Conservation (phyloP, 1,140 invertebrate genomes). For the Lanistes nyassanus region DNA sequence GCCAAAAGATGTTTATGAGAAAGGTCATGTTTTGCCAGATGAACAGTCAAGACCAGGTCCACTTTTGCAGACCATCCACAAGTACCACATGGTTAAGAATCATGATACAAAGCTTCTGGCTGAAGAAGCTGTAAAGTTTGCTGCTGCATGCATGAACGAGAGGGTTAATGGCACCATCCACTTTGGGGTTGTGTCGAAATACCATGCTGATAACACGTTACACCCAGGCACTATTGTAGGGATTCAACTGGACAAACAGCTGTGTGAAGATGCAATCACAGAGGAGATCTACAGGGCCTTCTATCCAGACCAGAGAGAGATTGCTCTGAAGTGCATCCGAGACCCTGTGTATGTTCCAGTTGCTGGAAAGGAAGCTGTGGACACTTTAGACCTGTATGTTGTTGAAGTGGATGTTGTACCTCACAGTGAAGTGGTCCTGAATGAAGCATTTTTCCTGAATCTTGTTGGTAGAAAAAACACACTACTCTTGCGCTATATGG, state of each 20-base stretch:
- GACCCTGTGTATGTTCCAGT: constrained; percentile 33
- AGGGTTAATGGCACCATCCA: constrained; percentile 39
- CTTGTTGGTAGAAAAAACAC: constrained; percentile 3
- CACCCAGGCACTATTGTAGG: constrained; percentile 28
- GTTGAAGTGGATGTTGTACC: constrained; percentile 37
- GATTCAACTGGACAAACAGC: constrained; percentile 1
- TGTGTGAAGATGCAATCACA: constrained; percentile 17
- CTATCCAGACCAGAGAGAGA: constrained; percentile 8
- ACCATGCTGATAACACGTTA: neutral
- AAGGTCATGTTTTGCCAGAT: constrained; percentile 16
- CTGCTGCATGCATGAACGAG: constrained; percentile 39
- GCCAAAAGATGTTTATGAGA: constrained; percentile 13
- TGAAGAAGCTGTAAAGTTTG: constrained; percentile 28
- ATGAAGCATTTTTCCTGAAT: constrained; percentile 22
- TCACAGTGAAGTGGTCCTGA: neutral
- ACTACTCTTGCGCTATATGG: constrained; percentile 10
- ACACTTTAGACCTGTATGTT: constrained; percentile 16
- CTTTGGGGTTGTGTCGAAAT: constrained; percentile 32
- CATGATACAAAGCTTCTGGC: constrained; percentile 6
- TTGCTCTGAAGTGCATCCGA: constrained; percentile 26
- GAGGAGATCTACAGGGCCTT: constrained; percentile 24
- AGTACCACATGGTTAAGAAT: neutral
- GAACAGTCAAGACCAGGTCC: constrained; percentile 21
- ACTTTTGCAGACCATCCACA: constrained; percentile 13
- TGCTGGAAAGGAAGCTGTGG: constrained; percentile 4